Conservation (phyloP, 2,113 vertebrate species). For the Podarcis raffonei region DNA sequence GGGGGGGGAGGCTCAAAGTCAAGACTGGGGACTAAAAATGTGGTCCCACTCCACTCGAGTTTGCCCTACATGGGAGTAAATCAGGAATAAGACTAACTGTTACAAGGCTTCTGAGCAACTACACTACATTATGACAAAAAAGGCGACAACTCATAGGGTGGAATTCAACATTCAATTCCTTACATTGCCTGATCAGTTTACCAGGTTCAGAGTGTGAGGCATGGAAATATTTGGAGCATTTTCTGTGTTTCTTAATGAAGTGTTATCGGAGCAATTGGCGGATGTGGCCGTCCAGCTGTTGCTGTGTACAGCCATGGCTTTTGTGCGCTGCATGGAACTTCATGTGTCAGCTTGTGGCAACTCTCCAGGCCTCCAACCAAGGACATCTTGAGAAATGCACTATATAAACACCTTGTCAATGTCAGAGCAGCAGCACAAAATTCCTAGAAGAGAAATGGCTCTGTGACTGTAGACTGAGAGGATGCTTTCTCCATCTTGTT, state of each 20-base stretch:
- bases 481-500: slow-evolving; percentile 23
- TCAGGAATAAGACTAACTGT: neutral
- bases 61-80: too few relatives aligned
- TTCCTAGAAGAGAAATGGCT: neutral
- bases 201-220: slow-evolving; percentile 51
- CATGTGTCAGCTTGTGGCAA: neutral
- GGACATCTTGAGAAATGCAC: neutral
- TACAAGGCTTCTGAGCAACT: neutral
- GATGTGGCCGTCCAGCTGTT: slow-evolving; percentile 58
- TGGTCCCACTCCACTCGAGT: too few relatives aligned
- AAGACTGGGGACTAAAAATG: too few relatives aligned
- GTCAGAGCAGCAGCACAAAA: slow-evolving; percentile 16
- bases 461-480: neutral
- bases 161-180: neutral
- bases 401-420: slow-evolving; percentile 38
- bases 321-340: slow-evolving; percentile 16
- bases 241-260: slow-evolving; percentile 67
- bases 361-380: slow-evolving; percentile 49
- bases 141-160: neutral
- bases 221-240: slow-evolving; percentile 65
- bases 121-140: neutral
- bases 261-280: slow-evolving; percentile 42
- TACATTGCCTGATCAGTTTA: slow-evolving; percentile 62
- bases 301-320: neutral
- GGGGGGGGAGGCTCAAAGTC: too few relatives aligned